Base-by-base conservation (phyloP, 2,888 invertebrate genomes). In the Leucophora obtusa region DNA sequence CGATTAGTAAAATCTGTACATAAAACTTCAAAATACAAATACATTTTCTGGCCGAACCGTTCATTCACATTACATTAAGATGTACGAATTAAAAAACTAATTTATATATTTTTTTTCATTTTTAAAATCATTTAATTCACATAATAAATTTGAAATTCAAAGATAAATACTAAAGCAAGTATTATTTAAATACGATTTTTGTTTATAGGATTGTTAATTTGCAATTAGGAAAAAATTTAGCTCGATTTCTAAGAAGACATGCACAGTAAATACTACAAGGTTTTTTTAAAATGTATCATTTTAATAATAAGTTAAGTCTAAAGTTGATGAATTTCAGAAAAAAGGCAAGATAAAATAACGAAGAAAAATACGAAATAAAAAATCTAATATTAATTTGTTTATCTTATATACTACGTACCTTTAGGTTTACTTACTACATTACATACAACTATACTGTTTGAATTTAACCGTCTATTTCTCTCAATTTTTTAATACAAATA, bases 191-290 rank as follows among this genome's bases (percentile, higher is more conserved):
- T 69, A 76, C 38, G 69, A 60, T 70, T 74, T 70, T 74, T n/a
- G n/a, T n/a, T 62, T 63, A 73, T 54, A 77, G 28, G 69, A 81
- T 77, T 74, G 74, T 74, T 74, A 74, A 74, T 74, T 68, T 81
- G 80, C 77, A 81, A 73, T 73, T 80, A 68, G 80, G 69, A 66
- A 70, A 81, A 75, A 71, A 76, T 56, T 79, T 81, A 81, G 76
- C 73, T 77, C 56, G 65, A 66, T 73, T 81, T 81, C 77, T 81
- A 81, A 76, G 65, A 73, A 81, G 76, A 81, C 77, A 81, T 80
- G 76, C 80, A 80, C 65, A 74, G 65, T 74, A 69, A 80, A 76
- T 76, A 72, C 76, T 72, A 80, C 76, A 73, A 68, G 69, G 63
- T 68, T 77, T 76, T 65, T 28, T 51, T n/a, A n/a, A 59, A 69